These are phyloP conservation scores for Rutilus rutilus DNA, from an alignment of 2,113 vertebrate species.

Conservation along the genomic window DNA sequence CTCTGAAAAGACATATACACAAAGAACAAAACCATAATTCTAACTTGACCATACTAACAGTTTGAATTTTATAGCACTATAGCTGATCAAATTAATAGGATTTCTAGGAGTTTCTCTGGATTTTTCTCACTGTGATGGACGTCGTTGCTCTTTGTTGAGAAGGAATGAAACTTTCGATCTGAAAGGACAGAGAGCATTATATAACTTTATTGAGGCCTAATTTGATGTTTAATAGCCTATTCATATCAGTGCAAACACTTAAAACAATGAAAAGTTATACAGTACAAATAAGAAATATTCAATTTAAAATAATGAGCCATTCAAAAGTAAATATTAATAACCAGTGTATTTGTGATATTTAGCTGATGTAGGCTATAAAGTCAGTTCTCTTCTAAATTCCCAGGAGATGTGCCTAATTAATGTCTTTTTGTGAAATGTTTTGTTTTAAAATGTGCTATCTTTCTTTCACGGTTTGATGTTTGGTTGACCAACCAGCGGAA, in stretches of 20 bases:
- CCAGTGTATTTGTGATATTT: not conserved
- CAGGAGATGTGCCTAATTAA: not conserved
- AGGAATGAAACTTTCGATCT: constrained; percentile 38
- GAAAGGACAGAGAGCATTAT: constrained; percentile 44
- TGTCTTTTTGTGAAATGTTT: too few relatives aligned
- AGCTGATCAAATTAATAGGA: not conserved
- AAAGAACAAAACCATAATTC: not conserved
- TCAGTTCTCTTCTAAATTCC: not conserved
- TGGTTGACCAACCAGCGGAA: too few relatives aligned
- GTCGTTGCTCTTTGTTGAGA: not conserved
- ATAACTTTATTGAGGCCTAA: not conserved
- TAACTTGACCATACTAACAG: not conserved
- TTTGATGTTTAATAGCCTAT: not conserved
- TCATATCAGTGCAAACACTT: not conserved
- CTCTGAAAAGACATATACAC: not conserved
- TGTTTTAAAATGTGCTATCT: too few relatives aligned
- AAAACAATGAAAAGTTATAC: not conserved
- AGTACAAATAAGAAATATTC: not conserved
- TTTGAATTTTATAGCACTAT: not conserved
- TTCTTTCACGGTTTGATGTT: too few relatives aligned
- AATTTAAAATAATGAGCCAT: not conserved
- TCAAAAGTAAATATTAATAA: not conserved
- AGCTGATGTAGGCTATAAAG: not conserved
- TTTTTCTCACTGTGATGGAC: constrained; percentile 40
- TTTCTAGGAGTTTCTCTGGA: constrained; percentile 47